A percentile compares a stretch with the other conserved stretches of the same genome.
Evolutionary conservation across 1,140 invertebrate genomes (phyloP).

Genomic region (Drosophila rufa): DNA sequence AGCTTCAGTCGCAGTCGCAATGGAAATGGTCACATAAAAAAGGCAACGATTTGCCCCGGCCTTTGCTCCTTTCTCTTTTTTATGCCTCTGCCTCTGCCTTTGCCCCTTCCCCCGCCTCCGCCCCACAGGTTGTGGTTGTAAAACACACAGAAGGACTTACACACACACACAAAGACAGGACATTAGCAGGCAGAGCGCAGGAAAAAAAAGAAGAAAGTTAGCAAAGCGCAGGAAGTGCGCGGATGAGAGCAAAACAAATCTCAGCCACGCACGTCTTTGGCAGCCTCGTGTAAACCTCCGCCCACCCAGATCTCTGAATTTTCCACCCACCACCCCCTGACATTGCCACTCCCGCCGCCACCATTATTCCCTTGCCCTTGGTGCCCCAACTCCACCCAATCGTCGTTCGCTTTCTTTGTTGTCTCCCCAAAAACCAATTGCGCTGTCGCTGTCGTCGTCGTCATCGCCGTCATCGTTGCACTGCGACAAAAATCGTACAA

Average conservation of each 20-base stretch:
- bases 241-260: constrained; percentile 74
- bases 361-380: not conserved
- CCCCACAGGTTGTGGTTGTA: constrained; percentile 71
- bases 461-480: constrained; percentile 30
- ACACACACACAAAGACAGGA: constrained; percentile 55
- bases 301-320: constrained; percentile 1
- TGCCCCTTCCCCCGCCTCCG: not conserved
- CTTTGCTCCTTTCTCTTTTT: constrained; percentile 44
- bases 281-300: constrained; percentile 43
- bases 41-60: constrained; percentile 52
- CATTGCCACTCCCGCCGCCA: constrained; percentile 4
- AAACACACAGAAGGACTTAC: constrained; percentile 50
- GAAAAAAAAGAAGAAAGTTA: constrained; percentile 38
- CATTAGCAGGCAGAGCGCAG: constrained; percentile 61
- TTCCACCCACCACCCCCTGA: constrained; percentile 2
- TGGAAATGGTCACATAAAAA: constrained; percentile 81
- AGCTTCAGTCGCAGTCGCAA: constrained; percentile 51
- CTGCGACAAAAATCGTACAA: not conserved
- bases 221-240: constrained; percentile 55
- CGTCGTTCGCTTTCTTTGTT: constrained; percentile 49
- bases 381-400: constrained; percentile 39
- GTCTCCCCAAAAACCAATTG: constrained; percentile 74
- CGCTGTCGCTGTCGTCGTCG: constrained; percentile 57
- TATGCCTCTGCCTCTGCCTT: not conserved
- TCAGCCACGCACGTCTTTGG: constrained; percentile 74